These are phyloP conservation scores for Microhierax caerulescens DNA, from an alignment of 2,797 vertebrate genomes.

Conservation along the genomic window DNA sequence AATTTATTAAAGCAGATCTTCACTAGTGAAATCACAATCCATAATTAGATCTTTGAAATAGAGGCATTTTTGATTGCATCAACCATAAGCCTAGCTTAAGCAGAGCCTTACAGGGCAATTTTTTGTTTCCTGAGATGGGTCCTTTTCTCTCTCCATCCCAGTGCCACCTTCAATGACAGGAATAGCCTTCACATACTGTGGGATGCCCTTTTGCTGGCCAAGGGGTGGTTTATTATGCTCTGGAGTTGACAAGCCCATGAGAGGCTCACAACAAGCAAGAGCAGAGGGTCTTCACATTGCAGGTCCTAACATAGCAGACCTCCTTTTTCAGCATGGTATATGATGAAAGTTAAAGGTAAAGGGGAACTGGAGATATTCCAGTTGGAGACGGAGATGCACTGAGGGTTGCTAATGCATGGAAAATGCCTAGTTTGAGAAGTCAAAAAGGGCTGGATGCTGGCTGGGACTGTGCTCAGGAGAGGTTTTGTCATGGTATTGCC, in stretches of 20 bases:
- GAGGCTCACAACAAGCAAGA: neutral
- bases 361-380: neutral
- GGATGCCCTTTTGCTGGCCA: neutral
- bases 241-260: fast-evolving
- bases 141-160: fast-evolving
- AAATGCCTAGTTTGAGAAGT: neutral
- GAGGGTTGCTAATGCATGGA: neutral
- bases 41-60: neutral
- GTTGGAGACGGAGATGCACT: neutral
- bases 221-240: neutral
- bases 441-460: neutral
- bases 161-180: neutral
- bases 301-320: fast-evolving
- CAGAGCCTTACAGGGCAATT: neutral
- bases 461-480: neutral
- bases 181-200: fast-evolving
- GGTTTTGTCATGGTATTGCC: neutral
- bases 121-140: neutral
- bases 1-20: neutral
- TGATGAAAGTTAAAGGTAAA: neutral
- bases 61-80: neutral
- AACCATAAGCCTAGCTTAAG: neutral
- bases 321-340: neutral
- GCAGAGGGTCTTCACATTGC: fast-evolving
- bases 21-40: neutral